Base-by-base conservation (phyloP, 2,113 vertebrate genomes). In the Mormyrus lacerda region DNA sequence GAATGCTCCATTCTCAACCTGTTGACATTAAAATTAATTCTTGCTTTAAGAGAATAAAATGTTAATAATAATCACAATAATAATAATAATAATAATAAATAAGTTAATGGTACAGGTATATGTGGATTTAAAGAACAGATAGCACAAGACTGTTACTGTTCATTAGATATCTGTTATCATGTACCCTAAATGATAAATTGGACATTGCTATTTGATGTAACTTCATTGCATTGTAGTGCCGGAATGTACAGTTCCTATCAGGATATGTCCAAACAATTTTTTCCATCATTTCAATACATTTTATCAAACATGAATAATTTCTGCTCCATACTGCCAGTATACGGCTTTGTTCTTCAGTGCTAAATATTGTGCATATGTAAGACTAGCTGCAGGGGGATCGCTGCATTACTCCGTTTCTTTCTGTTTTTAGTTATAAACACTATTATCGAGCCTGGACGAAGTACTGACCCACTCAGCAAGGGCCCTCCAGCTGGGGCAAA, bases 341-440 rank as follows among this genome's bases (percentile, higher is more conserved):
- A 39, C 7, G 35, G 13, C 4, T 39, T 42, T 42, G 15, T 39
- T 79, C 19, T 79, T 5, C 31, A 79, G 39, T 19, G 35, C 13
- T 42, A 35, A 39, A 79, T 42, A 79, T 42, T 79, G 73, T 42
- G 6, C 13, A 4, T 39, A 19, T 17, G 27, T 39, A 79, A 76
- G 31, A 39, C 5, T 79, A 42, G 73, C 17, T 42, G 17, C 73
- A 42, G 1, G 31, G 65, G n/a, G 9, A 35, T 35, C 1, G 0
- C 35, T 39, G 35, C 17, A 39, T 79, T 79, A 42, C 11, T 35
- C 73, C 1, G 3, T 79, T 6, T 79, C 73, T 79, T 79, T 79
- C 35, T 79, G 13, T n/a, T 79, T 79, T 79, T 42, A 79, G 73
- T 79, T 42, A 79, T 79, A 79, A 79, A 79, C 73, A 79, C 73